A percentile compares a stretch with the other conserved stretches of the same genome.
Conservation (phyloP, 2,113 vertebrate species). For the Neogobius melanostomus region DNA sequence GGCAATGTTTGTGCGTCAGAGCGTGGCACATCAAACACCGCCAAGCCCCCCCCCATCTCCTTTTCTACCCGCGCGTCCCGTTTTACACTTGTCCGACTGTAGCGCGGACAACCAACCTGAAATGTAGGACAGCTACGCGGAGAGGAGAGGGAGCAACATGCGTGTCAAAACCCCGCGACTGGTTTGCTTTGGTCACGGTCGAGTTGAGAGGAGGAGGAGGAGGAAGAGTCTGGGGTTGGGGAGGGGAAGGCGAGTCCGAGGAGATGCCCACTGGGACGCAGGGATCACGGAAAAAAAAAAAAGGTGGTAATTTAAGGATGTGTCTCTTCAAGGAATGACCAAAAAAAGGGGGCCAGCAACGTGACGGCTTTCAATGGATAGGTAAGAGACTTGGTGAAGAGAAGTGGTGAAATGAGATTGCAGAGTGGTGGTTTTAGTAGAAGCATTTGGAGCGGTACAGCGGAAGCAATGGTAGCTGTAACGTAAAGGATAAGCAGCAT, state of each 20-base stretch:
- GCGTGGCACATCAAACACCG: conserved; percentile 55
- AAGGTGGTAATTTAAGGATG: conserved; percentile 57
- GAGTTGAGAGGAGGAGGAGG: conserved; percentile 48
- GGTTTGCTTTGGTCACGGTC: conserved; percentile 76
- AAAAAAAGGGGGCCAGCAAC: not conserved
- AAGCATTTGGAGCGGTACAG: no score
- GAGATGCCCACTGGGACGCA: conserved; percentile 43
- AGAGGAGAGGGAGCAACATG: conserved; percentile 55
- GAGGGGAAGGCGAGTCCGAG: not conserved
- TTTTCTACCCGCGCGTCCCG: conserved; percentile 36
- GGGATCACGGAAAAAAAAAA: conserved; percentile 13
- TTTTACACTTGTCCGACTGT: conserved; percentile 73
- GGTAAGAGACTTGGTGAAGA: no score
- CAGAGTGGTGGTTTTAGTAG: no score
- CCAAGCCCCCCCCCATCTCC: conserved; percentile 27
- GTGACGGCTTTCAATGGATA: not conserved
- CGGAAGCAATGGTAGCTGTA: no score
- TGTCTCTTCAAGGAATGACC: conserved; percentile 66
- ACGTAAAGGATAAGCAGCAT: not conserved
- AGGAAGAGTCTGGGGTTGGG: conserved; percentile 26
- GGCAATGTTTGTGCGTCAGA: conserved; percentile 62
- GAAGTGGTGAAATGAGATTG: no score
- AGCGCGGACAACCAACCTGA: conserved; percentile 72
- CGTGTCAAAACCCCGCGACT: conserved; percentile 68
- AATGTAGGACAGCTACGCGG: conserved; percentile 65